A percentile compares a stretch with the other conserved stretches of the same genome.
Conservation (phyloP, 2,797 vertebrate genomes). For the Enteromius fasciolatus region DNA sequence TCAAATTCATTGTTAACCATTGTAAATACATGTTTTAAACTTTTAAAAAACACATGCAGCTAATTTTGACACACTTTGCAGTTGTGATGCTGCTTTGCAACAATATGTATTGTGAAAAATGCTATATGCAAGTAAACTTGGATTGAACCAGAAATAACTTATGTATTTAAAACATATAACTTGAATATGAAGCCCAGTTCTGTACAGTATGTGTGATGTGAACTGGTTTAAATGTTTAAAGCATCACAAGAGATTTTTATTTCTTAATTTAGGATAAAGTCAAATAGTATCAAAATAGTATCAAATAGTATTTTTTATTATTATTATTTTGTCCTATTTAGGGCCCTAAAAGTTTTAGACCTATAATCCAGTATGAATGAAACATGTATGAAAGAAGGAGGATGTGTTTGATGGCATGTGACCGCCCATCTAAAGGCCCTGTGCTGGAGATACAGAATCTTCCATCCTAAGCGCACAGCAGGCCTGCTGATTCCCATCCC, state of each 20-base stretch:
- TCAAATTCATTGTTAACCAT: too few species aligned
- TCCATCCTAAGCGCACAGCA: slow-evolving; percentile 65
- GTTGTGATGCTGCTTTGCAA: not conserved
- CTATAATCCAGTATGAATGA: not conserved
- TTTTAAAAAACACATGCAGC: too few species aligned
- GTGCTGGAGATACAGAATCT: slow-evolving; percentile 69
- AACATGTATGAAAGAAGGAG: slow-evolving; percentile 61
- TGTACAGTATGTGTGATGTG: too few species aligned
- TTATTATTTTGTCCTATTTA: not conserved
- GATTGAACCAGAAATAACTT: not conserved
- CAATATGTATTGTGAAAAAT: not conserved
- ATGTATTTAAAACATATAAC: not conserved
- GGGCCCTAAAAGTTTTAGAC: not conserved
- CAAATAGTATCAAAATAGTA: too few species aligned
- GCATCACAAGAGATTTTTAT: not conserved
- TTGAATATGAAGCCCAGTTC: too few species aligned
- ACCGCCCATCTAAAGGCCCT: slow-evolving; percentile 69
- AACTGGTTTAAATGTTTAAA: not conserved
- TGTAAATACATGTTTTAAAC: too few species aligned
- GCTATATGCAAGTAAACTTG: not conserved
- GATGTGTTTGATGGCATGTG: slow-evolving; percentile 72
- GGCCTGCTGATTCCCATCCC: slow-evolving; percentile 68
- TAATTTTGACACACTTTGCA: too few species aligned
- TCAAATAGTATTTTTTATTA: not conserved
- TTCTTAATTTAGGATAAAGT: too few species aligned